phyloP scores from a whole-genome alignment of 2,113 vertebrate species.

The Misgurnus anguillicaudatus region DNA sequence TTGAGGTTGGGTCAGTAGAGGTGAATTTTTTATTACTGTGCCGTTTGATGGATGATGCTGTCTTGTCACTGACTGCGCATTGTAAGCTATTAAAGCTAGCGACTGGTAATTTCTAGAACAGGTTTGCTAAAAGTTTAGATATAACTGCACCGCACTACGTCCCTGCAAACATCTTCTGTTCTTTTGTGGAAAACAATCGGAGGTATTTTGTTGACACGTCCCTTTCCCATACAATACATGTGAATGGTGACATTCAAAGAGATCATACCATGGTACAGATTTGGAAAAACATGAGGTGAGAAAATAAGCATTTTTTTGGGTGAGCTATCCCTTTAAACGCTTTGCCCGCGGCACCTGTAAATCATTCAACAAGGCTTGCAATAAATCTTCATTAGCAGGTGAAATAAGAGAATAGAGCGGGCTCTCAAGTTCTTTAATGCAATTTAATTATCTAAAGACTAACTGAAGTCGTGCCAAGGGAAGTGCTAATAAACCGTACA shows the following conservation, averaged over 20 bases:
- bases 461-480: slow-evolving; percentile 53
- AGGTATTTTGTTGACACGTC: too few species aligned
- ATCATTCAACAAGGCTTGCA: slow-evolving; percentile 64
- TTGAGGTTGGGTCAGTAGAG: not conserved
- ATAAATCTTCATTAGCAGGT: slow-evolving; percentile 74
- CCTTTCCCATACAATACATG: too few species aligned
- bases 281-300: too few species aligned
- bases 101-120: slow-evolving; percentile 16
- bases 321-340: slow-evolving; percentile 17
- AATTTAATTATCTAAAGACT: slow-evolving; percentile 60
- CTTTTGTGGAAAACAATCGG: too few species aligned
- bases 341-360: slow-evolving; percentile 64
- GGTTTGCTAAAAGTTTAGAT: slow-evolving; percentile 20
- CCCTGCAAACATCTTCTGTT: too few species aligned
- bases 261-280: too few species aligned
- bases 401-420: slow-evolving; percentile 58
- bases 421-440: slow-evolving; percentile 61
- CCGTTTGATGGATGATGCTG: slow-evolving; percentile 23
- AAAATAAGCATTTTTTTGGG: too few species aligned
- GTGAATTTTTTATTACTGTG: not conserved
- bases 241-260: too few species aligned
- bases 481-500: slow-evolving; percentile 60
- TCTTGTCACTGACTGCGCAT: slow-evolving; percentile 9
- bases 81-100: slow-evolving; percentile 25
- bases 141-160: not conserved